Conservation (phyloP, 2,888 invertebrate species). For the Mactromeris polynyma region DNA sequence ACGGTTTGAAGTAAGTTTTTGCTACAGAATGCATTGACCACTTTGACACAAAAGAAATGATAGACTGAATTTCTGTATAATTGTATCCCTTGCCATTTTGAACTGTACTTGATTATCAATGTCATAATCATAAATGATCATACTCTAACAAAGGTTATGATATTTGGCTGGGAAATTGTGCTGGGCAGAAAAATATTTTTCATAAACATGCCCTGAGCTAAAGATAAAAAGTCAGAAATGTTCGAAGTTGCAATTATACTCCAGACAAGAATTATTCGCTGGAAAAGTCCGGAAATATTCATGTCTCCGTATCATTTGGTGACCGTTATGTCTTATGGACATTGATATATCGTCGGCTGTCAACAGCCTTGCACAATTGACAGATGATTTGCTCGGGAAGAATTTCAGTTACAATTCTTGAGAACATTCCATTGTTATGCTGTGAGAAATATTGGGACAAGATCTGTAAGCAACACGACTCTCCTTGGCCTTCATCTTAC, state of each 20-base stretch:
- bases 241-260: background rate
- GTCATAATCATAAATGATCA: too few relatives aligned
- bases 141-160: background rate
- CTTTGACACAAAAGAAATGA: too few relatives aligned
- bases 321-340: background rate
- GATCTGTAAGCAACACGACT: background rate
- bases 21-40: too few relatives aligned
- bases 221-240: background rate
- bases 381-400: background rate
- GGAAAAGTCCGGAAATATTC: constrained; percentile 2
- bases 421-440: background rate
- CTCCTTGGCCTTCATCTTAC: background rate
- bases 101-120: too few relatives aligned
- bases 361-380: background rate
- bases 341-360: background rate
- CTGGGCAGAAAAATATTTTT: background rate
- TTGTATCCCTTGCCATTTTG: too few relatives aligned
- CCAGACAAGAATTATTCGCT: background rate
- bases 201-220: background rate
- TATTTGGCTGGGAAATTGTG: background rate
- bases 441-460: background rate
- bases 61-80: too few relatives aligned
- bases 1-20: too few relatives aligned
- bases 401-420: background rate
- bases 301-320: background rate